Percentiles rank a stretch among this genome's conserved stretches.
phyloP scores from a whole-genome alignment of 2,888 invertebrate species.

The Kuschelorhynchus macadamiae region DNA sequence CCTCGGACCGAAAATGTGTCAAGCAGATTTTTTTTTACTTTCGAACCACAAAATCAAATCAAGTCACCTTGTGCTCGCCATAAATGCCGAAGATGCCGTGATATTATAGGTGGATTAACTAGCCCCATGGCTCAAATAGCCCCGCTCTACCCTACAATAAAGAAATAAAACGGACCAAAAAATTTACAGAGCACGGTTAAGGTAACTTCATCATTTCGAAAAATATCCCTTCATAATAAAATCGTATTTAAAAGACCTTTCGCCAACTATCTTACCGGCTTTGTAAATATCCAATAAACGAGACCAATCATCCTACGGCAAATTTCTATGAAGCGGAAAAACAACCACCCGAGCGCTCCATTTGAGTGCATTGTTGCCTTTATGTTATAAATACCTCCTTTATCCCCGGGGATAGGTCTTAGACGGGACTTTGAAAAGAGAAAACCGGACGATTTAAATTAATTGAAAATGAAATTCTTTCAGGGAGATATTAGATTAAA shows the following conservation, averaged over 20 bases:
- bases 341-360: conserved; percentile 64
- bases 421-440: conserved; percentile 58
- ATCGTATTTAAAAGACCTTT: neutral
- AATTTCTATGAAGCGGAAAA: conserved; percentile 64
- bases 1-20: too few relatives aligned
- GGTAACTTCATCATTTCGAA: neutral
- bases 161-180: neutral
- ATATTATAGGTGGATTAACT: too few relatives aligned
- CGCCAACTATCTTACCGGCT: conserved; percentile 12
- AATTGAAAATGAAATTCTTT: conserved; percentile 67
- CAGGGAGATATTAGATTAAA: conserved; percentile 59
- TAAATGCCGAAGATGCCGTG: too few relatives aligned
- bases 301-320: conserved; percentile 65
- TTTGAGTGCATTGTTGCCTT: conserved; percentile 62
- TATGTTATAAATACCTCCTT: conserved; percentile 59
- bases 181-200: neutral
- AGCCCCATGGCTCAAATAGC: too few relatives aligned
- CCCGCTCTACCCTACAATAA: too few relatives aligned
- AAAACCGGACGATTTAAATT: conserved; percentile 60
- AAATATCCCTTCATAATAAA: neutral
- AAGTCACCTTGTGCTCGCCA: too few relatives aligned
- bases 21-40: too few relatives aligned
- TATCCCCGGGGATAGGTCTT: conserved; percentile 50
- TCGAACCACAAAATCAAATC: too few relatives aligned
- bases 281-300: conserved; percentile 66